A percentile compares a stretch with the other conserved stretches of the same genome.
These are phyloP conservation scores for Erynnis tages DNA, from an alignment of 2,888 invertebrate species.

Conservation along the genomic window DNA sequence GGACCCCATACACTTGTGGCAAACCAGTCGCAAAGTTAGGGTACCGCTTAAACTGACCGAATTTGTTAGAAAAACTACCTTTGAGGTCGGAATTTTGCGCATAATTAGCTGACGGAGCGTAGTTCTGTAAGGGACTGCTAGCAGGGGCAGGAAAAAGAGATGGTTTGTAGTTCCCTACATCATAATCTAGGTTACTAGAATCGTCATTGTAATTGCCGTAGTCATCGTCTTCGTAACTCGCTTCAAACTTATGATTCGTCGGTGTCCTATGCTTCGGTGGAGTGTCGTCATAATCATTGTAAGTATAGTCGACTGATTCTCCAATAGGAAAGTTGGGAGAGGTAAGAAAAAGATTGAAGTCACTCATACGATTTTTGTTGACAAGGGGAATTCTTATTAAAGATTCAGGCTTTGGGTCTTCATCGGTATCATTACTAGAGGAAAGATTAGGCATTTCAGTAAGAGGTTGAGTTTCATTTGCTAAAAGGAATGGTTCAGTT, in stretches of 20 bases:
- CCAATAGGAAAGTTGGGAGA: conserved; percentile 48
- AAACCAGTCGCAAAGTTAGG: conserved; percentile 30
- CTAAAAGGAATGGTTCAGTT: conserved; percentile 50
- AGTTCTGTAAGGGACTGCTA: conserved; percentile 30
- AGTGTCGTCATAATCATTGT: conserved; percentile 41
- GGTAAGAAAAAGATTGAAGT: conserved; percentile 43
- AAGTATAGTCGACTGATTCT: conserved; percentile 43
- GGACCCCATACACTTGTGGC: conserved; percentile 30
- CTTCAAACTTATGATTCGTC: conserved; percentile 40
- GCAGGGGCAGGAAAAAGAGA: neutral
- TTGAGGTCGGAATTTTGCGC: conserved; percentile 38
- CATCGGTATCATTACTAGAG: conserved; percentile 30
- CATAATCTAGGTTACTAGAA: conserved; percentile 38
- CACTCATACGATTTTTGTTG: conserved; percentile 35
- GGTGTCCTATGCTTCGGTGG: conserved; percentile 31
- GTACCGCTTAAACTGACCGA: conserved; percentile 37
- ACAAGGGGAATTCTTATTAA: conserved; percentile 42
- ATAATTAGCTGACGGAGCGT: conserved; percentile 40
- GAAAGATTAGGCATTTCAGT: conserved; percentile 26
- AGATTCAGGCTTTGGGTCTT: conserved; percentile 43
- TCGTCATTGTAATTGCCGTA: conserved; percentile 45
- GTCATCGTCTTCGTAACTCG: conserved; percentile 44
- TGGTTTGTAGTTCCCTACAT: conserved; percentile 39
- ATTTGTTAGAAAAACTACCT: conserved; percentile 42
- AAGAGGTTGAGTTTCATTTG: conserved; percentile 36